Conservation (phyloP, 2,888 invertebrate genomes). For the Gastracanthus pulcherrimus region DNA sequence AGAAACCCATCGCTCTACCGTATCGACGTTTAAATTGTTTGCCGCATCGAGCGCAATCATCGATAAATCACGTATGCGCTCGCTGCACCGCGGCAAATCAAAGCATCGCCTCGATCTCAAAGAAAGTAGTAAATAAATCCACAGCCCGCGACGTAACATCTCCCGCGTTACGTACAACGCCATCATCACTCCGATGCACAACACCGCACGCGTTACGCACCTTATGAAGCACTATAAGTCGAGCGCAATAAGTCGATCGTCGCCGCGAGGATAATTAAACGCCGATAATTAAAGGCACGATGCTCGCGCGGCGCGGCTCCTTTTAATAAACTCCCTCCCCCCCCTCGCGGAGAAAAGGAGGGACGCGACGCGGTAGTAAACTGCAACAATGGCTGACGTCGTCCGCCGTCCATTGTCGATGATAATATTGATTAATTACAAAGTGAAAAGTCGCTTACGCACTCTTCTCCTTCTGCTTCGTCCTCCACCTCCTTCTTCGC, state of each 20-base stretch:
- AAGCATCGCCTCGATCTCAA: not conserved
- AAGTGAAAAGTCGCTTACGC: constrained; percentile 68
- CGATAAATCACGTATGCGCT: constrained; percentile 5
- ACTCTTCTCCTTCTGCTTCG: constrained; percentile 26
- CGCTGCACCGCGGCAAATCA: not conserved
- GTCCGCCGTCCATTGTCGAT: constrained; percentile 69
- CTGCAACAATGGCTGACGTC: constrained; percentile 68
- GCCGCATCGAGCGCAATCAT: constrained; percentile 7
- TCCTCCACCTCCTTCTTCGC: constrained; percentile 49
- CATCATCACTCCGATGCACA: no score
- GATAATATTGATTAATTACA: constrained; percentile 76
- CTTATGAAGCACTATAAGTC: not conserved
- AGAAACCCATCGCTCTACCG: no score
- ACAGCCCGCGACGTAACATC: not conserved
- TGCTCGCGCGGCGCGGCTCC: not conserved
- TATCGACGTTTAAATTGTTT: no score
- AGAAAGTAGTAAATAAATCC: constrained; percentile 16
- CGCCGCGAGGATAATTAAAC: constrained; percentile 67
- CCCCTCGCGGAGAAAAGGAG: constrained; percentile 25
- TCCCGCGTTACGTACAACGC: no score
- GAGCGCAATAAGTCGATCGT: not conserved
- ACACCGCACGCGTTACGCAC: not conserved
- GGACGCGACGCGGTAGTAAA: constrained; percentile 64
- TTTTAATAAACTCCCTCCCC: not conserved
- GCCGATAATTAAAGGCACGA: constrained; percentile 66